Base-by-base conservation (phyloP, 2,888 invertebrate genomes). In the Polyploca ridens region DNA sequence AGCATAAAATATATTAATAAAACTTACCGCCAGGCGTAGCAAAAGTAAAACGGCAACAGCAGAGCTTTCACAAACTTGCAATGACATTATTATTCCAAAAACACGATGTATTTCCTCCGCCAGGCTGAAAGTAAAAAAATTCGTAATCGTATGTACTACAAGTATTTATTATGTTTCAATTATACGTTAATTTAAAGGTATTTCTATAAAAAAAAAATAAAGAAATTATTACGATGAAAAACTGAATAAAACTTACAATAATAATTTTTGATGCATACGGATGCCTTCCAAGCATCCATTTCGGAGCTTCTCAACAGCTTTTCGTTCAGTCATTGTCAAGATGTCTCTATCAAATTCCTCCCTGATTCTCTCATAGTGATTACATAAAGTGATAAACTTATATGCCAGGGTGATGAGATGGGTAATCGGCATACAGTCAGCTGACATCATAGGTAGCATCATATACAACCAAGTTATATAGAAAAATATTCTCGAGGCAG, bases 391-490 rank as follows among this genome's bases (percentile, higher is more conserved):
- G n/a, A 87, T 76, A 73, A 92, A 93, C 73, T 93, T 92, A 63
- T 82, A 86, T 1, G 89, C 76, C 76, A 91, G 79, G 6, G 77
- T 76, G 33, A 92, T 88, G 38, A 93, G 84, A 70, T 92, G 90
- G 7, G 86, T 81, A 65, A 92, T 92, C 0, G 92, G 90, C 88
- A 91, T 81, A 67, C 91, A 90, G 75, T 93, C 93, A 0, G 89
- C 87, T 1, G 90, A 86, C 87, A 93, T 90, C 92, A 93, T 92
- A 0, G 91, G 91, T 3, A 91, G 75, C 93, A 92, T 93, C 91
- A 92, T 90, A 66, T 91, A 91, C 46, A 90, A 62, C 91, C 91
- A 93, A 3, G 88, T 90, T 10, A 86, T 64, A 70, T 91, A 91
- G 74, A 93, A 93, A 64, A 91, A 90, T 62, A 90, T 77, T 33